Evolutionary conservation across 1,140 invertebrate species (phyloP).

Genomic region (Tetranychus urticae): DNA sequence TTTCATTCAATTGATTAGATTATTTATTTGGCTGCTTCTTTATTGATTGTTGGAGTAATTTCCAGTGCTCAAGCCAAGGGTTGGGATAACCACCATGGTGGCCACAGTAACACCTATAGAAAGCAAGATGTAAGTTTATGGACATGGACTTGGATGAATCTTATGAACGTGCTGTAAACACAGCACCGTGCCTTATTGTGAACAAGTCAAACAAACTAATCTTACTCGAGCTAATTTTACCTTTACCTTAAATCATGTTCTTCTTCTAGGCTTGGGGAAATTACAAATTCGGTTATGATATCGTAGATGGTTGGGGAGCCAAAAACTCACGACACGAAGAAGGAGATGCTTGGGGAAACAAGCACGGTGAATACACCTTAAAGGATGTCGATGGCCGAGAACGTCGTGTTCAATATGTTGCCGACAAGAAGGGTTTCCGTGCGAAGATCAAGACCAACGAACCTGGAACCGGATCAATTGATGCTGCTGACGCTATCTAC

Average conservation of each 20-base stretch:
- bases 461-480: conserved; percentile 11
- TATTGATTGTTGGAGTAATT: too few relatives aligned
- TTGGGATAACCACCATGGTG: not conserved
- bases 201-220: not conserved
- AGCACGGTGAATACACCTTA: conserved; percentile 6
- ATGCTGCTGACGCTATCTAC: conserved; percentile 8
- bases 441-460: conserved; percentile 14
- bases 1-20: too few relatives aligned
- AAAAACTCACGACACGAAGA: not conserved
- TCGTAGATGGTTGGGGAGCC: not conserved
- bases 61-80: too few relatives aligned
- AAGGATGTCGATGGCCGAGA: conserved; percentile 7
- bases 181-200: not conserved
- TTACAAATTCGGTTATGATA: conserved; percentile 7
- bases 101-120: not conserved
- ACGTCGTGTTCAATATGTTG: conserved; percentile 11
- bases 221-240: not conserved
- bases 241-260: not conserved
- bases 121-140: not conserved
- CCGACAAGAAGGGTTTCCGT: conserved; percentile 12
- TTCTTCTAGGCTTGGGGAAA: conserved; percentile 4
- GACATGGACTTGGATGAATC: too few relatives aligned
- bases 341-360: conserved; percentile 11
- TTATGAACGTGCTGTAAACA: not conserved
- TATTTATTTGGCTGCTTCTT: too few relatives aligned